Evolutionary conservation across 2,888 invertebrate species (phyloP).

Genomic region (Aphidius colemani): DNA sequence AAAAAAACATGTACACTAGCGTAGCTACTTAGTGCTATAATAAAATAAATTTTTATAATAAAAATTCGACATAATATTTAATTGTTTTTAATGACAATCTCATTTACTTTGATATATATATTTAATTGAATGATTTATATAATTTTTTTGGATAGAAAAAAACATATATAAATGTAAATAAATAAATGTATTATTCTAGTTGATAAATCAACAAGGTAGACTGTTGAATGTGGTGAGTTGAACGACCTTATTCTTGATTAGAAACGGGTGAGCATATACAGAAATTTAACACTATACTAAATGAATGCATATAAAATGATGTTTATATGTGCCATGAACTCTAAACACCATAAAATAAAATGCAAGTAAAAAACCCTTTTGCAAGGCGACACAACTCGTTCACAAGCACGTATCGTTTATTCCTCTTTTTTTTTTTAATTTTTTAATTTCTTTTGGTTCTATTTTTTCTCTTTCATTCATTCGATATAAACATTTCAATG

Average conservation of each 20-base stretch:
- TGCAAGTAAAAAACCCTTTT: background rate
- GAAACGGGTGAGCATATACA: slow-evolving; percentile 11
- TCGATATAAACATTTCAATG: background rate
- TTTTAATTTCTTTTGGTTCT: slow-evolving; percentile 8
- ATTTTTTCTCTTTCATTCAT: slow-evolving; percentile 6
- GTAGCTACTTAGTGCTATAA: too few relatives aligned
- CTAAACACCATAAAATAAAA: slow-evolving; percentile 34
- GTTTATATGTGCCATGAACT: slow-evolving; percentile 25
- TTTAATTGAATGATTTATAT: too few relatives aligned
- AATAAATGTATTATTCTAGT: background rate
- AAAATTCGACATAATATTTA: too few relatives aligned
- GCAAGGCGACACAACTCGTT: slow-evolving; percentile 12
- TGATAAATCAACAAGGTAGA: too few relatives aligned
- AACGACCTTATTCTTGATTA: slow-evolving; percentile 32
- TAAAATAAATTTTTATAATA: too few relatives aligned
- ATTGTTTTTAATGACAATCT: too few relatives aligned
- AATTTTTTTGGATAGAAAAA: background rate
- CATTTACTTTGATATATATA: too few relatives aligned
- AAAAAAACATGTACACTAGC: too few relatives aligned
- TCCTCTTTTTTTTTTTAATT: too few relatives aligned
- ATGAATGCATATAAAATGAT: slow-evolving; percentile 3
- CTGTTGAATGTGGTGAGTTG: slow-evolving; percentile 10
- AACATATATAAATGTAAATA: background rate
- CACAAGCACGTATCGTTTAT: background rate
- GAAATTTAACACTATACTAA: slow-evolving; percentile 15